Evolutionary conservation across 2,113 vertebrate species (phyloP), one percentile per base, ranked within the genome.

Genomic region (Aphelocoma coerulescens): DNA sequence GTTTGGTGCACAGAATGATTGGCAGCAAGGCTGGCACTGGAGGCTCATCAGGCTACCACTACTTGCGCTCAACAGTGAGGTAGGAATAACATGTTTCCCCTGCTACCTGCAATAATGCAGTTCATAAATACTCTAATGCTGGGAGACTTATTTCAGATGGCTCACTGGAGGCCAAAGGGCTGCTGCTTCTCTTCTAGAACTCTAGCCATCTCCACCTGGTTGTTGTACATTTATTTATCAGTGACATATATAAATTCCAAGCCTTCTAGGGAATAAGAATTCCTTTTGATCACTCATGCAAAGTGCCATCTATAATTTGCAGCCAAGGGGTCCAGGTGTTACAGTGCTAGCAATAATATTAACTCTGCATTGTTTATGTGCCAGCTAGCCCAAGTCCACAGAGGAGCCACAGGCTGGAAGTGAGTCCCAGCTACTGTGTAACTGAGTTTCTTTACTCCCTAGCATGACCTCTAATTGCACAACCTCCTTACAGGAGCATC

Each of bases 1-100:
- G 99, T 97, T 98, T 99, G 98, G 99, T 99, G 86, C 99, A 99
- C 93, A 98, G 99, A 46, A 99, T 99, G 99, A 99, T 99, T 85
- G 99, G 99, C 91, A 98, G 98, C 97, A 99, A 99, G 90, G 98
- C 98, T 20, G 99, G 99, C 76, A 99, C 99, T 0, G 99, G 99
- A 1, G 99, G 99, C 10, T 99, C 99, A 37, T 99, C 99, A 23
- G 99, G 99, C 9, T 99, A 99, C 96, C 99, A 99, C 11, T 99
- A 99, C 92, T 97, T 99, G 91, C 98, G 99, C 81, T 99, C 99
- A 10, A 99, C 99, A 8, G 98, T 99, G 96, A 99, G 99, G 99
- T 99, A 97, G 69, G 95, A 39, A 10, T 14, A 33, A 44, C 0
- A 0, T 1, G 1, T 51, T 71, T 71, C 10, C 14, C 16, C 22